Conservation (phyloP, 92 coral and sea anemone species). For the Meandrina meandrites region DNA sequence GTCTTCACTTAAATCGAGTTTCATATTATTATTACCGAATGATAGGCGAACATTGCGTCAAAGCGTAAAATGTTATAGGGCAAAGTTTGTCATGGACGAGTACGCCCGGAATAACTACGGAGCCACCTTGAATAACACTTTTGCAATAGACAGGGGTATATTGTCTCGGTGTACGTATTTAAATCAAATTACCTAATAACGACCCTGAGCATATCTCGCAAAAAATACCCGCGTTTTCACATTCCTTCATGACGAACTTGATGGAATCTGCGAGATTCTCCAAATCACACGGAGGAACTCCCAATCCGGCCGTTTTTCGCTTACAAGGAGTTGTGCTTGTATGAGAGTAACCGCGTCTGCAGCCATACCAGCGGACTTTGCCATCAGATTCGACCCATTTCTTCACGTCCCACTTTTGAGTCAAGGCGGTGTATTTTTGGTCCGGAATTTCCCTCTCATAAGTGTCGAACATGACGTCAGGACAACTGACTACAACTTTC, state of each 20-base stretch:
- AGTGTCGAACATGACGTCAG: constrained; percentile 94
- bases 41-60: too few relatives aligned
- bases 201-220: constrained; percentile 92
- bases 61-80: too few relatives aligned
- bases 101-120: too few relatives aligned
- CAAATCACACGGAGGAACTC: constrained; percentile 91
- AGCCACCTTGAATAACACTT: too few relatives aligned
- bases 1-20: too few relatives aligned
- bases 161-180: neutral
- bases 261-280: constrained; percentile 95
- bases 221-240: constrained; percentile 89
- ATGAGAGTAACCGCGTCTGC: constrained; percentile 74
- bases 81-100: too few relatives aligned
- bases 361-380: constrained; percentile 93
- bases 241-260: constrained; percentile 88
- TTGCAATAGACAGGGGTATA: too few relatives aligned
- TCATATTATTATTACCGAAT: too few relatives aligned
- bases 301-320: constrained; percentile 58
- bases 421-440: constrained; percentile 59
- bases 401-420: constrained; percentile 80
- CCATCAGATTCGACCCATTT: constrained; percentile 91
- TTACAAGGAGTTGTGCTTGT: constrained; percentile 47
- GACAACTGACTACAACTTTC: constrained; percentile 81
- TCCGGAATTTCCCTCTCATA: constrained; percentile 59
- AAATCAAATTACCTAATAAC: constrained; percentile 57